Evolutionary conservation across 2,888 invertebrate genomes (phyloP), one percentile per base, ranked within the genome.

Genomic region (Malthinus flaveolus): DNA sequence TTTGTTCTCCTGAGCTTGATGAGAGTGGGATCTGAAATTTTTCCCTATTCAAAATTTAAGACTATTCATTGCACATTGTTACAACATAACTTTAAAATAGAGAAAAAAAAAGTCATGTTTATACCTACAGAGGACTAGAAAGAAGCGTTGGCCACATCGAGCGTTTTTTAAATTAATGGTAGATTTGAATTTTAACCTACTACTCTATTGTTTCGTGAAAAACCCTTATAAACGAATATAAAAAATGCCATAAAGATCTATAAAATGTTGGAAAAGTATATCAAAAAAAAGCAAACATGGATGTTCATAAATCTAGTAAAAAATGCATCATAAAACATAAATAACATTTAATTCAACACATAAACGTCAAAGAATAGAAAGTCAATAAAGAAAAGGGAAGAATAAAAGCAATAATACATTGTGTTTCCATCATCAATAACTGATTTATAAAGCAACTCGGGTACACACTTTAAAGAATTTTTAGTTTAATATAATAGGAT

Each of bases 401-500:
- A 52, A 44, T 60, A 61, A 61, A 46, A 49, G 53, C 52, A 56
- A 56, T 46, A 58, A 52, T 51, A 61, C 59, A 59, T 54, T 57
- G 57, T 61, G 50, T 48, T 56, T 31, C 49, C 48, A 59, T 63
- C 63, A 66, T 67, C 65, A 62, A 66, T 64, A 66, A 63, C 33
- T 58, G 63, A 64, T 67, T 66, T 66, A 64, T 66, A 65, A 66
- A 62, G 51, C 46, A 56, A 39, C 47, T 42, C 62, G 51, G 49
- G 23, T 53, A 56, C 59, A 51, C 56, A 52, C 56, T 57, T 59
- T 64, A 65, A 64, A 64, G 62, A 65, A 67, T 65, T 60, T 23
- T 59, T 47, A 65, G 57, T 66, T 67, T 67, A 66, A 67, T 67
- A 23, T 23, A 65, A 63, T 50, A 50, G 62, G 56, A 58, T 62